phyloP scores from a whole-genome alignment of 2,113 vertebrate species.

The Aegithalos caudatus region DNA sequence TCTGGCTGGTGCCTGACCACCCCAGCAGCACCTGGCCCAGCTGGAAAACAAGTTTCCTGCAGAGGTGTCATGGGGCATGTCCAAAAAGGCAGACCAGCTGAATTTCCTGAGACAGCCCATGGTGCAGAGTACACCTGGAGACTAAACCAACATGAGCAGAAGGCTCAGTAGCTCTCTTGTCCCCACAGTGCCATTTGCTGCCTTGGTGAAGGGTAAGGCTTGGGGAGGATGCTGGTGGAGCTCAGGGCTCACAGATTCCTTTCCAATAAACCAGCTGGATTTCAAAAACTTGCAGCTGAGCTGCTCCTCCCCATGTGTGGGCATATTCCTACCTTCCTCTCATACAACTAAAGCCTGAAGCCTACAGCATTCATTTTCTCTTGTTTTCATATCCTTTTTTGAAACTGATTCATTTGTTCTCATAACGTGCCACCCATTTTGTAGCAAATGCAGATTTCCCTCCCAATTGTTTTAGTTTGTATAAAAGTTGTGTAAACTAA shows the following conservation, averaged over 20 bases:
- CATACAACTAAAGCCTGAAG: background rate
- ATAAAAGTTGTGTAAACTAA: background rate
- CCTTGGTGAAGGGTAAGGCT: background rate
- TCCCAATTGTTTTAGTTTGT: background rate
- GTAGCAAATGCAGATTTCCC: background rate
- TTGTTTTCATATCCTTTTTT: background rate
- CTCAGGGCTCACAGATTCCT: background rate
- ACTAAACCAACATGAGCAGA: background rate
- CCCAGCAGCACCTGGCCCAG: background rate
- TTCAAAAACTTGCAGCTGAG: background rate
- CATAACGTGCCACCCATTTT: background rate
- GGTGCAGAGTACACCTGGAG: background rate
- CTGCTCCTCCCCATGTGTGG: background rate
- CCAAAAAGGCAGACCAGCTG: background rate
- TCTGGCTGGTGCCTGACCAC: background rate
- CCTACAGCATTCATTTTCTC: background rate
- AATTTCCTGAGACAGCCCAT: background rate
- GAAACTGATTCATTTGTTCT: background rate
- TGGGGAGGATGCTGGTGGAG: background rate
- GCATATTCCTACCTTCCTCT: background rate
- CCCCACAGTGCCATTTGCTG: background rate
- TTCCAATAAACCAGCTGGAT: background rate
- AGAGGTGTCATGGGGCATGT: fast-evolving
- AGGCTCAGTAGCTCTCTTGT: fast-evolving
- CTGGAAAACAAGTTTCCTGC: fast-evolving